A percentile compares a stretch with the other conserved stretches of the same genome.
phyloP scores from a whole-genome alignment of 2,113 vertebrate species.

The Neogale vison region DNA sequence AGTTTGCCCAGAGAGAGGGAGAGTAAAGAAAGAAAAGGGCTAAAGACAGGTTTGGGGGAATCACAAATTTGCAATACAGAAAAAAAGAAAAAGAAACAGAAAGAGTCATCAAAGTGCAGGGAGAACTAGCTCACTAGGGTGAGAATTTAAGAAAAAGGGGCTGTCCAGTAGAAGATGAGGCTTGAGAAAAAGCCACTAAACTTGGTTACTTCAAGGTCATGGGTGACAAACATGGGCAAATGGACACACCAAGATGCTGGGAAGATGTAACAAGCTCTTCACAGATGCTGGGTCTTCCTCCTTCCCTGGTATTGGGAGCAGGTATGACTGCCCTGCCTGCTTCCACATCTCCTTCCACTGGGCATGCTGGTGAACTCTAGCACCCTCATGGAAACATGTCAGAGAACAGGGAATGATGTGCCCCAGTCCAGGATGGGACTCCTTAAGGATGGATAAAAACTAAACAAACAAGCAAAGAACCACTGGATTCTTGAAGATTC shows the following conservation, averaged over 20 bases:
- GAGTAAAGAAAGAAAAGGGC: background rate
- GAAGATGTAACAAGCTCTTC: background rate
- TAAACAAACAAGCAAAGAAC: background rate
- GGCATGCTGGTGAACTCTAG: background rate
- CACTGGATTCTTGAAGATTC: background rate
- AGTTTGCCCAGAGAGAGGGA: background rate
- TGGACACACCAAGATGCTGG: background rate
- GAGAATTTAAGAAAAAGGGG: background rate
- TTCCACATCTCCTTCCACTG: background rate
- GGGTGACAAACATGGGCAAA: background rate
- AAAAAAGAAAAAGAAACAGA: background rate
- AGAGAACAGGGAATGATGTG: background rate
- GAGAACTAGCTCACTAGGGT: background rate
- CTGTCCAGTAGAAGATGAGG: background rate
- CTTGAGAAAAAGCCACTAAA: background rate
- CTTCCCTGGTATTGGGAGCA: background rate
- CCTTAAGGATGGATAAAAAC: background rate
- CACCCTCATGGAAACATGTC: background rate
- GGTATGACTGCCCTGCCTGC: background rate
- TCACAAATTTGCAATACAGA: background rate
- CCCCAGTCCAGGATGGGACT: background rate
- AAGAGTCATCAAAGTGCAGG: background rate
- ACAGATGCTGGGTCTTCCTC: background rate
- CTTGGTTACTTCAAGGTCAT: background rate
- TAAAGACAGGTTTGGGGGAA: slow-evolving; percentile 4